Conservation (phyloP, 2,888 invertebrate genomes). For the Scrobipalpa atriplicella region DNA sequence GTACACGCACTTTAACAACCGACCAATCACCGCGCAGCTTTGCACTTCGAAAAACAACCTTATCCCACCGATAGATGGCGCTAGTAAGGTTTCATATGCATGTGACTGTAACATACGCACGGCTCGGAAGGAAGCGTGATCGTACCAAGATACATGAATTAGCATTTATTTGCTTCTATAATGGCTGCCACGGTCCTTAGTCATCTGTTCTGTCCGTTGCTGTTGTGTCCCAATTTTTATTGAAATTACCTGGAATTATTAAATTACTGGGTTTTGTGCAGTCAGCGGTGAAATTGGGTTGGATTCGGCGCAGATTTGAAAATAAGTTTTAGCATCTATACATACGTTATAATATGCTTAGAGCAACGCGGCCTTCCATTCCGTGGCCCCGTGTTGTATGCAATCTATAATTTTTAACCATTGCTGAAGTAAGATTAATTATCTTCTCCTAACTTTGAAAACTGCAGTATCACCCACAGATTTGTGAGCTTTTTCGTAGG, state of each 20-base stretch:
- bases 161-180: slow-evolving; percentile 33
- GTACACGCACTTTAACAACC: slow-evolving; percentile 7
- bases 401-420: too few species aligned
- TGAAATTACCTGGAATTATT: slow-evolving; percentile 21
- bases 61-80: background rate
- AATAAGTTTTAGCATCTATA: background rate
- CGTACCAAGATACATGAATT: slow-evolving; percentile 33
- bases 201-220: slow-evolving; percentile 21
- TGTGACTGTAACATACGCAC: background rate
- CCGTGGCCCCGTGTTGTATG: too few species aligned
- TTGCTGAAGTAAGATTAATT: too few species aligned
- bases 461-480: too few species aligned
- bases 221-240: slow-evolving; percentile 22
- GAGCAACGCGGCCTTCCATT: too few species aligned
- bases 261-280: slow-evolving; percentile 17
- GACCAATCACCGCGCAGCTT: background rate
- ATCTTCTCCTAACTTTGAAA: too few species aligned
- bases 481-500: too few species aligned
- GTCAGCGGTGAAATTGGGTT: slow-evolving; percentile 17
- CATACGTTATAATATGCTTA: too few species aligned
- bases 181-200: slow-evolving; percentile 12
- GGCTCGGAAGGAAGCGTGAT: slow-evolving; percentile 35
- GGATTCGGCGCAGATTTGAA: background rate
- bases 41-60: background rate
- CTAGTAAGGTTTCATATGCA: background rate